Percentiles rank a stretch among this genome's conserved stretches.
Evolutionary conservation across 92 coral and sea anemone species (phyloP).

Genomic region (Porites evermanni): DNA sequence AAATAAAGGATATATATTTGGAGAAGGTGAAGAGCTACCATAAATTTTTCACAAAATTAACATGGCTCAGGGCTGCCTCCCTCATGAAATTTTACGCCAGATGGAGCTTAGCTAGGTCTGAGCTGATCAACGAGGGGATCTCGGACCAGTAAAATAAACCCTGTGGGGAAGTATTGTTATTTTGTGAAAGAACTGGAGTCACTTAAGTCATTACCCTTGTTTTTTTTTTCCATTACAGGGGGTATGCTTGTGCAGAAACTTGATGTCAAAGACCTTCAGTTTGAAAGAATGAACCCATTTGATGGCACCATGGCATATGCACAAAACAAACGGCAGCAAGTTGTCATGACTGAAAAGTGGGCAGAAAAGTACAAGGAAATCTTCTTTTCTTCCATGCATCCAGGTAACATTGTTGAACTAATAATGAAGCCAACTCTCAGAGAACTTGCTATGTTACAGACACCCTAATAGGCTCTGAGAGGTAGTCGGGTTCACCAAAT

Average conservation of each 20-base stretch:
- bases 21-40: no score
- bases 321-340: slow-evolving; percentile 97
- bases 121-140: no score
- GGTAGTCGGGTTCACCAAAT: no score
- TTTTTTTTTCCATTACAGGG: slow-evolving; percentile 46
- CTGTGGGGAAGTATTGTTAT: no score
- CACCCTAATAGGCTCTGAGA: no score
- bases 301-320: slow-evolving; percentile 96
- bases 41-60: no score
- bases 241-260: slow-evolving; percentile 90
- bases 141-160: neutral
- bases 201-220: neutral
- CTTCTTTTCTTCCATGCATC: slow-evolving; percentile 95
- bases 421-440: neutral
- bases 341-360: slow-evolving; percentile 92
- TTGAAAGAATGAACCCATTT: slow-evolving; percentile 85
- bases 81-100: no score
- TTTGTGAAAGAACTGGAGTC: no score
- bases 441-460: no score
- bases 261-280: slow-evolving; percentile 85
- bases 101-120: no score
- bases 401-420: slow-evolving; percentile 63
- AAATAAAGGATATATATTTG: no score
- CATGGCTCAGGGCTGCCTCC: no score
- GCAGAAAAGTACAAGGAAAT: slow-evolving; percentile 83